These are phyloP conservation scores for Darevskia nairensis DNA, from an alignment of 2,797 vertebrate species.

Conservation along the genomic window DNA sequence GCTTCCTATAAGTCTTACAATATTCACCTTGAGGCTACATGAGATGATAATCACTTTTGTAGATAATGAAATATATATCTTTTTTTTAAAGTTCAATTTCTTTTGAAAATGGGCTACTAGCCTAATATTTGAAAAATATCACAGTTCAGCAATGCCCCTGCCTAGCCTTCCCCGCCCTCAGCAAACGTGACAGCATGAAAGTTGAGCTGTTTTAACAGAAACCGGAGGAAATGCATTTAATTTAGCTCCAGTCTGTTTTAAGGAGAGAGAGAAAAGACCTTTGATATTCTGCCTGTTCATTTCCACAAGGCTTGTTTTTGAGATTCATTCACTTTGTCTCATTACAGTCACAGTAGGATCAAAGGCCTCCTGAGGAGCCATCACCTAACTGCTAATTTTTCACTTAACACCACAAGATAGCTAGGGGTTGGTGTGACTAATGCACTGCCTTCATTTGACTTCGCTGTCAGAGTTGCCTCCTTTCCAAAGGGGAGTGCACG, in stretches of 20 bases:
- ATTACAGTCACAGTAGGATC: constrained; percentile 48
- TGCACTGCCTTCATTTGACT: constrained; percentile 26
- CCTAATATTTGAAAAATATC: not conserved
- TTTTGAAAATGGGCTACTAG: not conserved
- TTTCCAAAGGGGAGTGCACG: not conserved
- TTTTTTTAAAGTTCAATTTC: not conserved
- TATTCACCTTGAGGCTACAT: not conserved
- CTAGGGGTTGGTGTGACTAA: constrained; percentile 20
- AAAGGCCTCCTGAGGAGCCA: constrained; percentile 26
- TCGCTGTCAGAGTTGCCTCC: not conserved
- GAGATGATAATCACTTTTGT: not conserved
- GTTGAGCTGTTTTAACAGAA: constrained; percentile 7
- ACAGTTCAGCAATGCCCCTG: not conserved
- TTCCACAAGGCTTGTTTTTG: constrained; percentile 29
- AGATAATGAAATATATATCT: not conserved
- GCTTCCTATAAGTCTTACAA: not conserved
- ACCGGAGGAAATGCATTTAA: constrained; percentile 22
- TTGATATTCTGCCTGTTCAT: constrained; percentile 28
- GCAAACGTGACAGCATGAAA: not conserved
- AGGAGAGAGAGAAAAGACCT: not conserved
- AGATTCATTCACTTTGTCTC: constrained; percentile 31
- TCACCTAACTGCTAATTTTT: constrained; percentile 46
- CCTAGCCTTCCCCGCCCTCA: not conserved
- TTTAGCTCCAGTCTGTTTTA: not conserved
- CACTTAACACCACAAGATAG: constrained; percentile 38